Percentiles rank a stretch among this genome's conserved stretches.
Evolutionary conservation across 2,797 vertebrate species (phyloP).

Genomic region (Muscicapa comitata): DNA sequence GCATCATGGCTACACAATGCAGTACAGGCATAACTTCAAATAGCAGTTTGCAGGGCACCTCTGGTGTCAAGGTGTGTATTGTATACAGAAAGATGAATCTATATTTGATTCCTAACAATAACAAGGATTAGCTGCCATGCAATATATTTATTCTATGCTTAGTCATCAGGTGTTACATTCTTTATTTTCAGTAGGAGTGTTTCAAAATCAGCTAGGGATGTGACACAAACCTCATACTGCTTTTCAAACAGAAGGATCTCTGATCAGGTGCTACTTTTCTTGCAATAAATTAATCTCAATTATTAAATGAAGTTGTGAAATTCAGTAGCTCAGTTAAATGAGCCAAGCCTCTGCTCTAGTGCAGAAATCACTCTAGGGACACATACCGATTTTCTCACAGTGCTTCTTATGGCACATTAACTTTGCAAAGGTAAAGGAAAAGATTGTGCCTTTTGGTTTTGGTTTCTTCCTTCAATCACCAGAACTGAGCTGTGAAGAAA

Average conservation of each 20-base stretch:
- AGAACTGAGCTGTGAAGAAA: background rate
- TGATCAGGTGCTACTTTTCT: background rate
- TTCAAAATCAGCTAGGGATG: background rate
- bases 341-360: background rate
- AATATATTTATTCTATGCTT: background rate
- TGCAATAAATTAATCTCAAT: background rate
- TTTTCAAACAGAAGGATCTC: background rate
- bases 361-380: background rate
- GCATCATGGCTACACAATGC: background rate
- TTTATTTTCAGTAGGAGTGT: background rate
- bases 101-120: background rate
- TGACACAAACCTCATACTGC: background rate
- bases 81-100: background rate
- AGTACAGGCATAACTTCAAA: background rate
- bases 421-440: background rate
- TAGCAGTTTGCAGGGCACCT: background rate
- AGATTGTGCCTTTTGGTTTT: background rate
- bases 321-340: background rate
- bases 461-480: background rate
- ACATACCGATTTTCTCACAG: background rate
- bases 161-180: background rate
- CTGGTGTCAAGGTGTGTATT: background rate
- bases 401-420: background rate
- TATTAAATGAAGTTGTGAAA: slow-evolving; percentile 4
- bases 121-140: background rate